These are phyloP conservation scores for Lepus europaeus DNA, from an alignment of 2,113 vertebrate genomes.

Conservation along the genomic window DNA sequence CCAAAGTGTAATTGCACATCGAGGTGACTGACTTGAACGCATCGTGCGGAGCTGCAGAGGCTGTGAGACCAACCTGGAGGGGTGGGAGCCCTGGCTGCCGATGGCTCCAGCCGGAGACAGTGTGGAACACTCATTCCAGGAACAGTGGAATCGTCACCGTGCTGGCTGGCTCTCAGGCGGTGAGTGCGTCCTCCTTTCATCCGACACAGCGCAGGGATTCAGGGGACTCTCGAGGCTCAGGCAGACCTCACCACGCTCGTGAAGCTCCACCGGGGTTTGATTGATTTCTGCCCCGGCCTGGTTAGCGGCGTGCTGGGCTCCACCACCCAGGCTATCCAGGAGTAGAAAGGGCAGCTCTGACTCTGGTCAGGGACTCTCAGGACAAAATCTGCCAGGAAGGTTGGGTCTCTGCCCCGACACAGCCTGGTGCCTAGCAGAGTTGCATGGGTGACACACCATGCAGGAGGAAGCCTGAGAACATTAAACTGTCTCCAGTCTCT, in stretches of 20 bases:
- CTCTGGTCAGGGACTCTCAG: neutral
- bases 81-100: constrained; percentile 61
- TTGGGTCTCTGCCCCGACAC: neutral
- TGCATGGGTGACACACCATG: neutral
- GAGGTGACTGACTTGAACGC: constrained; percentile 64
- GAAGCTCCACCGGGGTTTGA: neutral
- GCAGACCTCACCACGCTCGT: neutral
- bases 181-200: constrained; percentile 64
- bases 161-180: constrained; percentile 54
- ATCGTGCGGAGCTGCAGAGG: neutral
- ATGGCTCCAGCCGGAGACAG: neutral
- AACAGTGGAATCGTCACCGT: neutral
- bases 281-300: neutral
- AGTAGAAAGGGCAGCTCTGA: neutral
- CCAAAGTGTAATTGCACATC: neutral
- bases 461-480: neutral
- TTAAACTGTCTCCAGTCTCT: neutral
- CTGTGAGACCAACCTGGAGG: constrained; percentile 64
- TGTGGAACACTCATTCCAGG: constrained; percentile 71
- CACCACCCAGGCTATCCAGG: neutral
- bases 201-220: neutral
- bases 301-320: rapidly evolving
- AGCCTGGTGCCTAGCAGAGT: neutral
- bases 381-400: neutral
- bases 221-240: neutral